Conservation (phyloP, 2,888 invertebrate genomes). For the Alloscopus bannaensis region DNA sequence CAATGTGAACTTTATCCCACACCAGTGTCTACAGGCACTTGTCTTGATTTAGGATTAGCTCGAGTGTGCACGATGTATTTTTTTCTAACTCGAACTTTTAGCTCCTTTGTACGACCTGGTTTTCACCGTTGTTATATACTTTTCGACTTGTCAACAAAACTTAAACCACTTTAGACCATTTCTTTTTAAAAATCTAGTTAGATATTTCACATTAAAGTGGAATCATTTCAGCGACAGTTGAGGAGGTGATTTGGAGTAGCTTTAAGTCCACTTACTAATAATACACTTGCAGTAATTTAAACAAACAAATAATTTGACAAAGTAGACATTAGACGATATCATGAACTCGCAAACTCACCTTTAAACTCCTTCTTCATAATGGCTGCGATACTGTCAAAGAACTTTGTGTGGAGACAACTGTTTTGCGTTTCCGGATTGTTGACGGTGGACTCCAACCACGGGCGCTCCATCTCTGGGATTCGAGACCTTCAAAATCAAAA, state of each 20-base stretch:
- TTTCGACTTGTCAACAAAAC: too few relatives aligned
- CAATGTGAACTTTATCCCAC: neutral
- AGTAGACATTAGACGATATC: neutral
- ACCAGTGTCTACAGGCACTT: too few relatives aligned
- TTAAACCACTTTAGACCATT: too few relatives aligned
- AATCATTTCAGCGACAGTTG: too few relatives aligned
- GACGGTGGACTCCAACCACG: constrained; percentile 22
- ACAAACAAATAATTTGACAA: neutral
- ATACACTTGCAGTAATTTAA: too few relatives aligned
- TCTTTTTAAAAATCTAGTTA: too few relatives aligned
- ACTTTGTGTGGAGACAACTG: constrained; percentile 61
- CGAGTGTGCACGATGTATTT: too few relatives aligned
- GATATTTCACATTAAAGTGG: too few relatives aligned
- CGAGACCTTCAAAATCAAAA: constrained; percentile 35
- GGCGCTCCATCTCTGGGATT: constrained; percentile 33
- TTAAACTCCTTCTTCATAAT: constrained; percentile 57
- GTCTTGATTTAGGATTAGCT: neutral
- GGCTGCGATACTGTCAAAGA: constrained; percentile 57
- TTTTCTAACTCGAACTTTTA: too few relatives aligned
- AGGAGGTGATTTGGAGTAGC: too few relatives aligned
- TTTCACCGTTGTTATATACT: too few relatives aligned
- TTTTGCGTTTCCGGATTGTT: constrained; percentile 47
- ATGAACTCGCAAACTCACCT: constrained; percentile 55
- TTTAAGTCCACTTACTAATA: neutral
- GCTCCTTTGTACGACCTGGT: too few relatives aligned